A percentile compares a stretch with the other conserved stretches of the same genome.
Evolutionary conservation across 1,140 invertebrate genomes (phyloP).

Genomic region (Drosophila auraria): DNA sequence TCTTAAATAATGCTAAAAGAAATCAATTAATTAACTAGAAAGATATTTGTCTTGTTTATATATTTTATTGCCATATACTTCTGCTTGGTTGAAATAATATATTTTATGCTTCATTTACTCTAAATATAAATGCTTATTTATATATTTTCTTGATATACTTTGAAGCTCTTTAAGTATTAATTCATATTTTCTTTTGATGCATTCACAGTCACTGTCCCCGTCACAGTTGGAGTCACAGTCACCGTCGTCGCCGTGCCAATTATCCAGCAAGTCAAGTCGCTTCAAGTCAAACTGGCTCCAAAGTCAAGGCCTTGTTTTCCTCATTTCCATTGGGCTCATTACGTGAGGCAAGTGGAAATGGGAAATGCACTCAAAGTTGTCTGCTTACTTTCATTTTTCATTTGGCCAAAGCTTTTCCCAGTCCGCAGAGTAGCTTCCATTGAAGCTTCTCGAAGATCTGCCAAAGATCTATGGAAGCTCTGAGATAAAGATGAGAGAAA

Average conservation of each 20-base stretch:
- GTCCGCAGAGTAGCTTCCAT: neutral
- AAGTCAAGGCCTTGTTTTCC: slow-evolving; percentile 66
- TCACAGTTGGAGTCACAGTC: slow-evolving; percentile 32
- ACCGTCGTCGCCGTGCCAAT: slow-evolving; percentile 4
- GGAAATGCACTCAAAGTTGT: slow-evolving; percentile 38
- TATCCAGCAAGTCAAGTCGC: slow-evolving; percentile 9
- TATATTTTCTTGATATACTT: too few species aligned
- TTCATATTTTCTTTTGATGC: neutral
- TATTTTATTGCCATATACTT: too few species aligned
- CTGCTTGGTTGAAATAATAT: too few species aligned
- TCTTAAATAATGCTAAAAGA: too few species aligned
- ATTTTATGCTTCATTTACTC: too few species aligned
- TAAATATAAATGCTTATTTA: neutral
- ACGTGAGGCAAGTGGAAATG: slow-evolving; percentile 40
- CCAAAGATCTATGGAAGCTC: neutral
- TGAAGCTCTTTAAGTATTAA: too few species aligned
- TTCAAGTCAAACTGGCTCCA: slow-evolving; percentile 54
- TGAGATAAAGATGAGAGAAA: neutral
- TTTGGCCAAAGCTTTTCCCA: neutral
- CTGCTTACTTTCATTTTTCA: slow-evolving; percentile 69
- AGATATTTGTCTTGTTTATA: too few species aligned
- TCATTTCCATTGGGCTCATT: slow-evolving; percentile 57
- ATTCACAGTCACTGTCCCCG: slow-evolving; percentile 36
- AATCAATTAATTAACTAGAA: too few species aligned
- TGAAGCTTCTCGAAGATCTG: neutral